Evolutionary conservation across 2,113 vertebrate genomes (phyloP), one percentile per base, ranked within the genome.

Genomic region (Chrysemys picta): DNA sequence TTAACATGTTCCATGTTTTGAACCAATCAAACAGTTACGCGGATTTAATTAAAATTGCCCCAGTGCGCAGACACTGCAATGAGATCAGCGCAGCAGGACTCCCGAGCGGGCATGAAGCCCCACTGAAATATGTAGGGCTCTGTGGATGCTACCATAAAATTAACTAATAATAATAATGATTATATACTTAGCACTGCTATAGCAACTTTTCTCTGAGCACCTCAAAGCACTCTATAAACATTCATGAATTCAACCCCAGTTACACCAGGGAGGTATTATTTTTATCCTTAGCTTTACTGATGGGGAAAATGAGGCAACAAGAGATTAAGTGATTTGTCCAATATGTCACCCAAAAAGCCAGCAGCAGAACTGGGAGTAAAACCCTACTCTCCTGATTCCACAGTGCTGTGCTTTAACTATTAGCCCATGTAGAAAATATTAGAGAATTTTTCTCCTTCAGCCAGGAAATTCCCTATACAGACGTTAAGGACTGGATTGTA

Each of bases 261-360:
- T 95, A 85, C 88, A 95, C 82, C 82, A 92, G 95, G 86, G 94
- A 94, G 65, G 75, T 85, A 88, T 88, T 95, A 88, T 94, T 96
- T 91, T 85, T 97, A 96, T 75, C 84, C 78, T 84, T 92, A 84
- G 82, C 82, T 82, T 96, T 89, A 4, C 89, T 94, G 90, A 95
- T n/a, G 35, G 45, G 31, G 31, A 95, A 95, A 84, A 88, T 90
- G 88, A 94, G 65, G 94, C 92, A n/a, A 91, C 62, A 80, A 92
- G 90, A 90, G 54, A 24, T 82, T 94, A 87, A 91, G 80, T n/a
- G 84, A 91, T 89, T 87, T 92, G 91, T 29, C n/a, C 56, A 56
- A 29, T 54, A 54, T 53, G n/a, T 65, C 78, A 42, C 38, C 52
- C 3, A 80, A 81, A 97, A 87, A 95, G 84, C 53, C 88, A 97